These are phyloP conservation scores for Coptotermes formosanus DNA, from an alignment of 1,140 invertebrate species.

Conservation along the genomic window DNA sequence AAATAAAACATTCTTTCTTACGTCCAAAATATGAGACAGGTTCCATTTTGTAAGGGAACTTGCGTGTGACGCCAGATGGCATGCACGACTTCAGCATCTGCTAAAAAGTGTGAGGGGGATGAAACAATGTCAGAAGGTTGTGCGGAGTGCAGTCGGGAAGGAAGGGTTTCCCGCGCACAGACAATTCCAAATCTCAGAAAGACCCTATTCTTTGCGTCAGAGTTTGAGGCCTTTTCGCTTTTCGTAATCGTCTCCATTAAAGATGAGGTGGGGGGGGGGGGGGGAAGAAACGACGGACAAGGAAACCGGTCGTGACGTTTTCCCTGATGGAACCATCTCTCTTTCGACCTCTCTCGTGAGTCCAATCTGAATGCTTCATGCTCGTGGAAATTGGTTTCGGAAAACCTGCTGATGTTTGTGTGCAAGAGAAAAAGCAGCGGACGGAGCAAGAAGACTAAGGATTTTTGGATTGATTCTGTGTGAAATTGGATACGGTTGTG, in stretches of 20 bases:
- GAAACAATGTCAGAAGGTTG: neutral
- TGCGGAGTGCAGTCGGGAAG: neutral
- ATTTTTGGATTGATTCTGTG: neutral
- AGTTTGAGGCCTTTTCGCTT: neutral
- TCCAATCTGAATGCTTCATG: constrained; percentile 5
- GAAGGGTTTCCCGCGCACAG: neutral
- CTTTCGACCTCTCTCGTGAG: neutral
- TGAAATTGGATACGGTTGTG: neutral
- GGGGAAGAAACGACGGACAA: neutral
- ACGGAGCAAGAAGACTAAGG: no score
- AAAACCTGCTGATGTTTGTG: constrained; percentile 6
- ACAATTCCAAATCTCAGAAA: constrained; percentile 1
- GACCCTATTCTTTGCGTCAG: neutral
- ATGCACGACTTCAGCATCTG: neutral
- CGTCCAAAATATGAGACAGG: neutral
- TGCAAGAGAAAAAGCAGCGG: neutral
- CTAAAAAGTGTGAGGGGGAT: neutral
- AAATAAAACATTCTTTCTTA: neutral
- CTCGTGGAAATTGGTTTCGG: neutral
- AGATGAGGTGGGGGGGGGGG: neutral
- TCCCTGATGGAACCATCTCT: neutral
- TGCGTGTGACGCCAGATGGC: constrained; percentile 11
- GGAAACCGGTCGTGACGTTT: neutral
- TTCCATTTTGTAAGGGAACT: constrained; percentile 9
- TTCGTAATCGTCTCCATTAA: constrained; percentile 8